phyloP scores from a whole-genome alignment of 2,113 vertebrate species.

The Rhinichthys klamathensis region DNA sequence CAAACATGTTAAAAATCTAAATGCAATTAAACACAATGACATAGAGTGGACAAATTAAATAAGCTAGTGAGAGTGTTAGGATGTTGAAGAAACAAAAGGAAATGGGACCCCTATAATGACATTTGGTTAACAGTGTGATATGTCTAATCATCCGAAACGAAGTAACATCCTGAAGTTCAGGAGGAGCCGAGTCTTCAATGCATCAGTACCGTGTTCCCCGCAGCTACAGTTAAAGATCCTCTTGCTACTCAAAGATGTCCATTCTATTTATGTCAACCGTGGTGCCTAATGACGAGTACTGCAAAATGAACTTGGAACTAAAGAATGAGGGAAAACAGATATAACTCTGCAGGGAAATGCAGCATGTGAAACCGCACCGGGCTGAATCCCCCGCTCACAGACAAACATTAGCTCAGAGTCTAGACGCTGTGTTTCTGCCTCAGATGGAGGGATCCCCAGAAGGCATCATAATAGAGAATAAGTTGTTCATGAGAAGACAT shows the following conservation, averaged over 20 bases:
- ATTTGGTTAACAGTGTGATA: slow-evolving; percentile 13
- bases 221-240: slow-evolving; percentile 26
- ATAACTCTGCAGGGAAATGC: slow-evolving; percentile 27
- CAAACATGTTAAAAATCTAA: not conserved
- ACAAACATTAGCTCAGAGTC: slow-evolving; percentile 48
- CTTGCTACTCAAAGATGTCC: not conserved
- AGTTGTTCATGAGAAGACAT: slow-evolving; percentile 33
- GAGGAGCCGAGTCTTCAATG: not conserved
- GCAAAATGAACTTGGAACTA: slow-evolving; percentile 21
- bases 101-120: not conserved
- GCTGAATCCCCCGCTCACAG: slow-evolving; percentile 33
- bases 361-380: not conserved
- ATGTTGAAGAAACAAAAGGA: not conserved
- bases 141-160: not conserved
- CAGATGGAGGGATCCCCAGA: slow-evolving; percentile 37
- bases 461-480: slow-evolving; percentile 40
- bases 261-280: not conserved
- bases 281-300: slow-evolving; percentile 34
- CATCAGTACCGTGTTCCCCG: not conserved
- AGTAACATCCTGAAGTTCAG: slow-evolving; percentile 11
- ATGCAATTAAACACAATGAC: not conserved
- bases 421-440: slow-evolving; percentile 43
- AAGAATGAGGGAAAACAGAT: slow-evolving; percentile 26
- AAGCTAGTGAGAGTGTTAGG: not conserved
- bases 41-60: not conserved